Percentiles rank a stretch among this genome's conserved stretches.
Evolutionary conservation across 2,888 invertebrate genomes (phyloP).

Genomic region (Drosophila aldrichi): DNA sequence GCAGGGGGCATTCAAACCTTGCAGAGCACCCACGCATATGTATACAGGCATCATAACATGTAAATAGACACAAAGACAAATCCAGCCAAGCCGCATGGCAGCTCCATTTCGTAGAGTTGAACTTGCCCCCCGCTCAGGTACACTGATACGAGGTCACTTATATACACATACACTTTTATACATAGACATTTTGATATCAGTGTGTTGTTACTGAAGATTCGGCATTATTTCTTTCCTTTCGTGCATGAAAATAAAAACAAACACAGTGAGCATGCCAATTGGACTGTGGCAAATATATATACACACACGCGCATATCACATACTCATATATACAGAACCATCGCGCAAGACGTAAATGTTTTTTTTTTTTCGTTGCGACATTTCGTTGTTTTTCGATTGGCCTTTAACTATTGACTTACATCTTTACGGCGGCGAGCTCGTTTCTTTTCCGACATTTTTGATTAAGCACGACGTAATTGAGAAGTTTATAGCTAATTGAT

Average conservation of each 20-base stretch:
- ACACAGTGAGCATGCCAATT: slow-evolving; percentile 57
- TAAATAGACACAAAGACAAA: not conserved
- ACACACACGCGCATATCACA: slow-evolving; percentile 8
- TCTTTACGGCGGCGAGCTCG: slow-evolving; percentile 84
- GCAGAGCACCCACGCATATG: slow-evolving; percentile 22
- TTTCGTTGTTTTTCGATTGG: not conserved
- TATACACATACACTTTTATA: not conserved
- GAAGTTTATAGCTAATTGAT: slow-evolving; percentile 41
- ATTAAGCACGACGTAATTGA: slow-evolving; percentile 21
- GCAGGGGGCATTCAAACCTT: slow-evolving; percentile 33
- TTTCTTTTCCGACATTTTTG: slow-evolving; percentile 84
- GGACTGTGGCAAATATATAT: slow-evolving; percentile 44
- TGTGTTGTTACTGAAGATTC: slow-evolving; percentile 13
- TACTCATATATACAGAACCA: slow-evolving; percentile 5
- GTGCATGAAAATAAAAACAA: slow-evolving; percentile 60
- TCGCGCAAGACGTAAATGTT: slow-evolving; percentile 44
- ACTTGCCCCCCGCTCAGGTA: slow-evolving; percentile 44
- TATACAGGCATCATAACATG: slow-evolving; percentile 24
- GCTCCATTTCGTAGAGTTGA: slow-evolving; percentile 14
- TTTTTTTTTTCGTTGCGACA: slow-evolving; percentile 24
- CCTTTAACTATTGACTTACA: slow-evolving; percentile 73
- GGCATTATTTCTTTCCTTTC: slow-evolving; percentile 5
- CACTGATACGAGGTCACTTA: not conserved
- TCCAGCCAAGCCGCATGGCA: slow-evolving; percentile 27
- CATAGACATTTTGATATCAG: slow-evolving; percentile 19